Evolutionary conservation across 37 sponge, comb jelly and placozoan genomes (phyloP).

Genomic region (Agelas oroides): DNA sequence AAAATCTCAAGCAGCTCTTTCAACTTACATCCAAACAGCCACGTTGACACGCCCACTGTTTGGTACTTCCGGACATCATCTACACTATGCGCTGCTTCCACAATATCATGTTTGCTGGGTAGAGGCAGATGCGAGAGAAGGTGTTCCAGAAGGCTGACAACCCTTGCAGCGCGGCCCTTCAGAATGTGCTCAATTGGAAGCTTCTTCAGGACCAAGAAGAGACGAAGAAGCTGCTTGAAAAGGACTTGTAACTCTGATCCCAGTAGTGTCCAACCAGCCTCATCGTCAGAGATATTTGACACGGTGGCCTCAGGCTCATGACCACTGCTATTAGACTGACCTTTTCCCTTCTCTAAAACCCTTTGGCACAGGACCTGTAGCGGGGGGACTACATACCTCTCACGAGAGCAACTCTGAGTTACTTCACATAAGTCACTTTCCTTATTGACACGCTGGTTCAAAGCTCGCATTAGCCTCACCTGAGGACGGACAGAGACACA

Average conservation of each 20-base stretch:
- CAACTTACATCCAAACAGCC: constrained; percentile 14
- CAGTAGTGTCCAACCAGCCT: constrained; percentile 5
- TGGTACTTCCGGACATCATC: background rate
- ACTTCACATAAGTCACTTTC: background rate
- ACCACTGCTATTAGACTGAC: no score
- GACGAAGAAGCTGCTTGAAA: background rate
- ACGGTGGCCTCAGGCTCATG: no score
- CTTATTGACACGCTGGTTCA: background rate
- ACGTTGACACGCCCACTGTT: background rate
- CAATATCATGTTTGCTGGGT: background rate
- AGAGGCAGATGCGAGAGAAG: constrained; percentile 37
- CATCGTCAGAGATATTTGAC: background rate
- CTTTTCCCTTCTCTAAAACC: no score
- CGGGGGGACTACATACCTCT: no score
- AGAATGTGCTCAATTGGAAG: constrained; percentile 9
- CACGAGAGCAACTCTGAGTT: no score
- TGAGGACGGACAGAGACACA: constrained; percentile 1
- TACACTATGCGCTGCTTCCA: background rate
- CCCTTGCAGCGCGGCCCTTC: background rate
- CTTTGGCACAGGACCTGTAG: no score
- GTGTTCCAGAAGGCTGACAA: background rate
- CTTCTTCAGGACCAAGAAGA: background rate
- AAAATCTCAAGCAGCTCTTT: constrained; percentile 28
- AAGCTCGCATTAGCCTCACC: constrained; percentile 14
- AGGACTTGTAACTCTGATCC: background rate